Evolutionary conservation across 2,113 vertebrate species (phyloP).

Genomic region (Oncorhynchus gorbuscha): DNA sequence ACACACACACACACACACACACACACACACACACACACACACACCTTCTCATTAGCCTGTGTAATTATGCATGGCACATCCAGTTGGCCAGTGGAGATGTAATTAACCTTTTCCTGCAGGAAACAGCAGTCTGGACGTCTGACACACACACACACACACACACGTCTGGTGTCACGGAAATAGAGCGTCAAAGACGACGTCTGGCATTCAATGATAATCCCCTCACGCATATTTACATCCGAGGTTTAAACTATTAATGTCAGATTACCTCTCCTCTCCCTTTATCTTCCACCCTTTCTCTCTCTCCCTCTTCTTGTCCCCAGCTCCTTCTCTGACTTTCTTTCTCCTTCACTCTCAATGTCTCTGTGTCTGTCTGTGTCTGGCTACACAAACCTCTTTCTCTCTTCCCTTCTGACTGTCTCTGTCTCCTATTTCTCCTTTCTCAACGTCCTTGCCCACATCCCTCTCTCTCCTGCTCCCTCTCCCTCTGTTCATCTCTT

Average conservation of each 20-base stretch:
- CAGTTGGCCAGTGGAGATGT: slow-evolving; percentile 69
- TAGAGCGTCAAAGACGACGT: too few relatives aligned
- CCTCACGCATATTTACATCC: slow-evolving; percentile 69
- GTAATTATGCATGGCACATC: slow-evolving; percentile 75
- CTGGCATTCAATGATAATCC: slow-evolving; percentile 70
- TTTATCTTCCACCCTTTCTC: not conserved
- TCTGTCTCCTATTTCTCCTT: not conserved
- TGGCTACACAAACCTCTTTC: not conserved
- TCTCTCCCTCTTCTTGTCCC: slow-evolving; percentile 7
- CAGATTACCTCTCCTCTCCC: not conserved
- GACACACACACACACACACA: slow-evolving; percentile 8
- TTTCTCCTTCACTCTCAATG: not conserved
- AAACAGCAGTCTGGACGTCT: slow-evolving; percentile 73
- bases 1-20: too few relatives aligned
- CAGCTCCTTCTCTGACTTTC: not conserved
- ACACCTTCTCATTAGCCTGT: slow-evolving; percentile 64
- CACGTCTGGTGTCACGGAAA: too few relatives aligned
- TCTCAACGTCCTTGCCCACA: not conserved
- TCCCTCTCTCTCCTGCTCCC: not conserved
- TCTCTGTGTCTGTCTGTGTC: not conserved
- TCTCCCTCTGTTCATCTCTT: not conserved
- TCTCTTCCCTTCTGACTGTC: not conserved
- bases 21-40: too few relatives aligned
- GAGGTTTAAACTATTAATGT: slow-evolving; percentile 52
- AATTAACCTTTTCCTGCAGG: slow-evolving; percentile 81